Base-by-base conservation (phyloP, 1,140 invertebrate genomes). In the Tribolium madens region DNA sequence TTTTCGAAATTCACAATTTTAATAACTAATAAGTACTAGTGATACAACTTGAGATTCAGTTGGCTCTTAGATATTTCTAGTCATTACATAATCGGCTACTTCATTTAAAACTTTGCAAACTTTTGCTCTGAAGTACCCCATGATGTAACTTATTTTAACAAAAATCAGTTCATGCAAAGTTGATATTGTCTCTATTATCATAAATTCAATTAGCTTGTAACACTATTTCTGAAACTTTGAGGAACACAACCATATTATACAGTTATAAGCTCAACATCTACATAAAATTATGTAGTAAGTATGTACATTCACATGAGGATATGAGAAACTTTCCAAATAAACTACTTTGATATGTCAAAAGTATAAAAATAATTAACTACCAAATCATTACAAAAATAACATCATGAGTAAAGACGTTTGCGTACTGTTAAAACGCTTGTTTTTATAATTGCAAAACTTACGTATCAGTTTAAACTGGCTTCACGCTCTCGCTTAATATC, bases 311-410 rank as follows among this genome's bases (percentile, higher is more conserved):
- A 64, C 21, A 12, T 47, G 69, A 71, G 15, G 69, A 48, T 52
- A 71, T 71, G 52, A 46, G 72, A 73, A 46, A 53, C 21, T 31
- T 46, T 74, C 14, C 14, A 69, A 71, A 74, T 53, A 52, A 53
- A 70, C 72, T 78, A 78, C 72, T 15, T 46, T 75, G 77, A 78
- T 78, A 78, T 78, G 77, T 78, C 69, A 72, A 78, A 76, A 75
- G 73, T 78, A 78, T 75, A 76, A 76, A 75, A 78, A 76, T 69
- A 68, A 75, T 46, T 48, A 26, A 64, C 36, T 72, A 72, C 70
- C n/a, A 71, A 71, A 48, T 68, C 14, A 73, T 46, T 73, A 73
- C 48, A 75, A 70, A 76, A 76, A 69, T 76, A 76, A 76, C 50
- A 70, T 70, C 57, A 76, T 12, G 50, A 50, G 36, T 47, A 57